Evolutionary conservation across 2,113 vertebrate species (phyloP).

Genomic region (Psilopogon haemacephalus): DNA sequence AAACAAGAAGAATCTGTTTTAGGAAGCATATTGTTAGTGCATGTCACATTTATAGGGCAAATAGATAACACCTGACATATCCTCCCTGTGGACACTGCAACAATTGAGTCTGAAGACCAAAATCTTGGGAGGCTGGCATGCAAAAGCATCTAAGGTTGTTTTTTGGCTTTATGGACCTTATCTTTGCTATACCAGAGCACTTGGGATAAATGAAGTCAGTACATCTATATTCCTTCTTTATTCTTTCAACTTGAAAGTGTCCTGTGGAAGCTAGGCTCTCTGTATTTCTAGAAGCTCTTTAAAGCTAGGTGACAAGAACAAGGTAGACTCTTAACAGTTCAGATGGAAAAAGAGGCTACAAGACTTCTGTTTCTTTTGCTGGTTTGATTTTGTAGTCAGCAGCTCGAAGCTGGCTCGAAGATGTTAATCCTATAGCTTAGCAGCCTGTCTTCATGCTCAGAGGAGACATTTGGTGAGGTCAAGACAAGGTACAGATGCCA

Average conservation of each 20-base stretch:
- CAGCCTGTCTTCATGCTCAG: neutral
- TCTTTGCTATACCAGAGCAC: neutral
- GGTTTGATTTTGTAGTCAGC: neutral
- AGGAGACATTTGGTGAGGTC: neutral
- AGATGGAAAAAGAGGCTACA: slow-evolving; percentile 16
- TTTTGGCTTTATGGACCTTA: neutral
- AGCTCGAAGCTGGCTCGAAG: neutral
- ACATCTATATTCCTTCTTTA: neutral
- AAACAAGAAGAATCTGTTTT: neutral
- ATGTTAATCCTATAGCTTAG: neutral
- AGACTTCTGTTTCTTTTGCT: slow-evolving; percentile 11
- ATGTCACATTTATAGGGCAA: neutral
- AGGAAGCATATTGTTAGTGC: neutral
- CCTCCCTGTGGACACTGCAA: neutral
- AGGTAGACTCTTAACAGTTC: neutral
- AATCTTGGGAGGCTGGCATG: neutral
- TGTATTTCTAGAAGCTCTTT: slow-evolving; percentile 56
- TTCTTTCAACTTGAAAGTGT: neutral
- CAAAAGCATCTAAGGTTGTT: neutral
- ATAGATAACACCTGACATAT: neutral
- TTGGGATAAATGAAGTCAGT: neutral
- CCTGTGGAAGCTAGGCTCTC: neutral
- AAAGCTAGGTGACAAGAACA: slow-evolving; percentile 53
- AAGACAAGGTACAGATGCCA: neutral
- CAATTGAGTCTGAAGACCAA: neutral